A percentile compares a stretch with the other conserved stretches of the same genome.
These are phyloP conservation scores for Anoura caudifer DNA, from an alignment of 2,113 vertebrate genomes.

Conservation along the genomic window DNA sequence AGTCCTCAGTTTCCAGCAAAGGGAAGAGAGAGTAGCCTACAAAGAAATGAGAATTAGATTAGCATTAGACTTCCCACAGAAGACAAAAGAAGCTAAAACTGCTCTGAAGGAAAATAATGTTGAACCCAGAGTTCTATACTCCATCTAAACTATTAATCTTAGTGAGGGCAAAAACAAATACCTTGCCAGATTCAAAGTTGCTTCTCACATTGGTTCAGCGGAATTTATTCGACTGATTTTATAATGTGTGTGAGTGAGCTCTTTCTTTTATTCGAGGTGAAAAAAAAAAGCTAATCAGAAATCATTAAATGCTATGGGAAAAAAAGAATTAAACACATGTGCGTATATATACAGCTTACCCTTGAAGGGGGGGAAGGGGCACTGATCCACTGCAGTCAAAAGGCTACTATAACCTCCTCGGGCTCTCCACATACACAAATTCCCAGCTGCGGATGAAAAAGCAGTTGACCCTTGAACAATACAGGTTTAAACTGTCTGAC, in stretches of 20 bases:
- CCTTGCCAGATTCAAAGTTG: not conserved
- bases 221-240: not conserved
- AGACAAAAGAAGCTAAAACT: constrained; percentile 15
- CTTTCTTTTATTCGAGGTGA: not conserved
- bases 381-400: not conserved
- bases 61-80: not conserved
- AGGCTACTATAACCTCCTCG: not conserved
- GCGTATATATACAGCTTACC: not conserved
- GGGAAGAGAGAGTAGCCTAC: not conserved
- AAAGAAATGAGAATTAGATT: not conserved
- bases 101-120: not conserved
- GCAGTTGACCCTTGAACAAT: not conserved
- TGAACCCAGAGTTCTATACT: not conserved
- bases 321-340: not conserved
- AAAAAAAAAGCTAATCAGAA: not conserved
- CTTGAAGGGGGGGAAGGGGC: not conserved
- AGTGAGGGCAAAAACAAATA: not conserved
- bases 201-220: not conserved
- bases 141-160: not conserved
- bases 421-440: not conserved
- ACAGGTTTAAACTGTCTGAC: not conserved
- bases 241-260: not conserved
- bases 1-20: constrained; percentile 29
- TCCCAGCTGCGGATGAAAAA: not conserved
- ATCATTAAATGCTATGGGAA: not conserved